A percentile compares a stretch with the other conserved stretches of the same genome.
Evolutionary conservation across 1,140 invertebrate species (phyloP).

Genomic region (Scaptomyza montana): DNA sequence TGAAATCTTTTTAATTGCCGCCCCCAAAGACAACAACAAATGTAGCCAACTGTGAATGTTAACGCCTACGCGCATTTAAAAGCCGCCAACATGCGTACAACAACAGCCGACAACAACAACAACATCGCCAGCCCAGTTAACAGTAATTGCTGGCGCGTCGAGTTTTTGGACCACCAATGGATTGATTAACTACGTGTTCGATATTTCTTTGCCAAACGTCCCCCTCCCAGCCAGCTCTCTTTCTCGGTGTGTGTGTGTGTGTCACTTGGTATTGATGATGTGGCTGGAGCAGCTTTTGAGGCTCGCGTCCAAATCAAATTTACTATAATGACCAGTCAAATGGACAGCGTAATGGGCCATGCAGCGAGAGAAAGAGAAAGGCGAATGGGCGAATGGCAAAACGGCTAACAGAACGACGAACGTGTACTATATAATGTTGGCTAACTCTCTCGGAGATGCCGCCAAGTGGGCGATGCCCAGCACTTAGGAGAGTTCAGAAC

Average conservation of each 20-base stretch:
- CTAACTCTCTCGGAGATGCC: slow-evolving; percentile 8
- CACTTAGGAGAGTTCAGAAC: not conserved
- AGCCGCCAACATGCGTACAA: slow-evolving; percentile 56
- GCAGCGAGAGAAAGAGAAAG: slow-evolving; percentile 39
- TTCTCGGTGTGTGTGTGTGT: slow-evolving; percentile 15
- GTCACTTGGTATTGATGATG: slow-evolving; percentile 75
- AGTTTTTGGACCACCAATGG: slow-evolving; percentile 74
- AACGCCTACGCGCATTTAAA: slow-evolving; percentile 51
- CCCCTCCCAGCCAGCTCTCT: slow-evolving; percentile 14
- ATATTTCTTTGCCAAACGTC: slow-evolving; percentile 49
- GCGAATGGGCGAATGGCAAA: slow-evolving; percentile 10
- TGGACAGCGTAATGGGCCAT: slow-evolving; percentile 74
- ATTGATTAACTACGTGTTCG: slow-evolving; percentile 80
- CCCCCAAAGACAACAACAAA: slow-evolving; percentile 25
- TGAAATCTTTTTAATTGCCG: slow-evolving; percentile 66
- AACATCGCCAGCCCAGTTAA: slow-evolving; percentile 61
- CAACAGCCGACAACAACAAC: slow-evolving; percentile 4
- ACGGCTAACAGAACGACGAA: not conserved
- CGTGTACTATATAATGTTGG: not conserved
- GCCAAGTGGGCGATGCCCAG: slow-evolving; percentile 43
- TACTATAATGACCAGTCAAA: slow-evolving; percentile 78
- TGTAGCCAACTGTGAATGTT: slow-evolving; percentile 69
- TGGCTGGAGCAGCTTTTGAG: slow-evolving; percentile 55
- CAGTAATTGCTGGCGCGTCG: slow-evolving; percentile 76
- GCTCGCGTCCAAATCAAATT: slow-evolving; percentile 73